phyloP scores from a whole-genome alignment of 2,888 invertebrate species.

The Sinodicranocentrus sp. region DNA sequence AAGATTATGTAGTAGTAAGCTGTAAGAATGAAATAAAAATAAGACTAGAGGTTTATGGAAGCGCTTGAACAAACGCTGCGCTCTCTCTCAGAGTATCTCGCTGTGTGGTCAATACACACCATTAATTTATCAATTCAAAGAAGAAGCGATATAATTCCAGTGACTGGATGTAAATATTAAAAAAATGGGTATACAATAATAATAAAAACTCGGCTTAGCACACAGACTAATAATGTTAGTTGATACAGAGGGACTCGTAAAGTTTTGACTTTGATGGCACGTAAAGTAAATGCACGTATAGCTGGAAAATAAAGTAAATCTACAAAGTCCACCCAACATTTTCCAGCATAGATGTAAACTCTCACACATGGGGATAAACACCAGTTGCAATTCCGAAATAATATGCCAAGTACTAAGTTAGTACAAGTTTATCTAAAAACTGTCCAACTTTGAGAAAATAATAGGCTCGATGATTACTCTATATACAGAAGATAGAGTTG shows the following conservation, averaged over 20 bases:
- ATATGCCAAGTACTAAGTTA: no score
- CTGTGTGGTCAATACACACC: background rate
- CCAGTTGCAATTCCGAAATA: background rate
- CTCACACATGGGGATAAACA: background rate
- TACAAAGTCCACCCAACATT: background rate
- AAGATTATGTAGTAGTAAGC: background rate
- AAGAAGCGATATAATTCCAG: background rate
- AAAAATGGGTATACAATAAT: background rate
- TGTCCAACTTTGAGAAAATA: background rate
- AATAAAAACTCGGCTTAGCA: background rate
- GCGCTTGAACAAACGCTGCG: background rate
- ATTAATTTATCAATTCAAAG: background rate
- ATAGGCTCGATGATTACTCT: background rate
- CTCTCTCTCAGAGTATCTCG: background rate
- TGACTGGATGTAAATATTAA: background rate
- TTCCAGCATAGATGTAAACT: background rate
- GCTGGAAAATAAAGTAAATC: background rate
- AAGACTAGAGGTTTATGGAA: background rate
- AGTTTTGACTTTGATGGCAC: background rate
- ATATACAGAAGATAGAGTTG: background rate
- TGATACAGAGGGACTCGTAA: no score
- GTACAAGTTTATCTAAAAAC: no score
- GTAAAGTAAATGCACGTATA: background rate
- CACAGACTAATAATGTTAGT: background rate
- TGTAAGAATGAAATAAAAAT: background rate